Base-by-base conservation (phyloP, 2,888 invertebrate species). In the Drosophila sordidula region DNA sequence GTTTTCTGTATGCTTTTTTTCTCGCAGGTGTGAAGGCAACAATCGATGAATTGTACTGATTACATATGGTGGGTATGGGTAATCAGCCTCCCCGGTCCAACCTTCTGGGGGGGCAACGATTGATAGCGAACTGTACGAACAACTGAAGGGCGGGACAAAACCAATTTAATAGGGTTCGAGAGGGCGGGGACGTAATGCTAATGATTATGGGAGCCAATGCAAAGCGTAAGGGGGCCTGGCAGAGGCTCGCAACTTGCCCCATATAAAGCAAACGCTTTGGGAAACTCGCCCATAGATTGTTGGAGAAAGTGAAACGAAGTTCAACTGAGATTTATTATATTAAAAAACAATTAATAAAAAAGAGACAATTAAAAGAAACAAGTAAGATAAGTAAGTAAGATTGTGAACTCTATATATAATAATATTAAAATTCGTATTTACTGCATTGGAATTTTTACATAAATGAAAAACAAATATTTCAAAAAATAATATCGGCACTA, bases 21-120 rank as follows among this genome's bases (percentile, higher is more conserved):
- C 62, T 52, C 52, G 47, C 51, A 78, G 81, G 67, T 69, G 70
- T 59, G 61, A 70, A 70, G 46, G 25, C 41, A 58, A 67, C 50
- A 47, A 63, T 38, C 34, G 64, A 65, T 63, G 46, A 54, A 59
- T 38, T 70, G 3, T 57, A 25, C 55, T 38, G 58, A 68, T 73
- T 58, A 44, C 46, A 42, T 38, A 22, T n/a, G 38, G 26, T 6
- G 14, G 42, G 34, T 32, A 52, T 22, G n/a, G 41, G 41, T 52
- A 42, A 52, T 34, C 52, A 54, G 32, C 44, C 18, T 14, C 39
- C 42, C 44, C 46, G 29, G 8, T 5, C 34, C 34, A 34, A 34
- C 45, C 26, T 36, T 34, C 34, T 11, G 12, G 11, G 32, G n/a
- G 36, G 52, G 54, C 26, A 22, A 39, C 11, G 22, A 1, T 22